Base-by-base conservation (phyloP, 2,797 vertebrate species). In the Myotis findleyi region DNA sequence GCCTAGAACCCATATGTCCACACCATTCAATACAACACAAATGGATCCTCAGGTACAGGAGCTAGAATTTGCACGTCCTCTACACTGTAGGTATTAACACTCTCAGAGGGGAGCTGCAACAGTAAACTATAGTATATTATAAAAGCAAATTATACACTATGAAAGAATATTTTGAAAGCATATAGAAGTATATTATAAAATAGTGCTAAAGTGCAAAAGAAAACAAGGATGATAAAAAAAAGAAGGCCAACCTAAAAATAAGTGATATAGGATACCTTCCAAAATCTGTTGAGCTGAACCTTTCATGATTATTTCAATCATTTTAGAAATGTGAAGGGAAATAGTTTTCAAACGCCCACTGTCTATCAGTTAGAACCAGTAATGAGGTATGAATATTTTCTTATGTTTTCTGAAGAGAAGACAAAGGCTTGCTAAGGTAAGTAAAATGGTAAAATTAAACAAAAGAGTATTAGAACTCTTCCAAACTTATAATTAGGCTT, bases 351-450 rank as follows among this genome's bases (percentile, higher is more conserved):
- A 94, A 93, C 1, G 0, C 47, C 33, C 38, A 71, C 30, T 75
- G 41, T 89, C 64, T 89, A 38, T 82, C 76, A 41, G 76, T 87
- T 30, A 83, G 53, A 93, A 33, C 21, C 38, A 80, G 6, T 80
- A 66, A 95, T 76, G n/a, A 96, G 73, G 18, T 66, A 72, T 47
- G 59, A 89, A n/a, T 49, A 75, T 75, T 91, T 92, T 49, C n/a
- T 33, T 57, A 17, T 20, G 49, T 75, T 33, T 93, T 92, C 73
- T 16, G 57, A 83, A 95, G n/a, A 81, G 27, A 91, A 96, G 51
- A 93, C 79, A 93, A 96, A 95, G 44, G 9, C 84, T 94, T 94
- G 33, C 7, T 96, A 73, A 88, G 14, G 30, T 93, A 77, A 69
- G 57, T 91, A 80, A 87, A 95, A 85, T 36, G 62, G 41, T 25